phyloP scores from a whole-genome alignment of 2,888 invertebrate species.

The Tenthredo livida region DNA sequence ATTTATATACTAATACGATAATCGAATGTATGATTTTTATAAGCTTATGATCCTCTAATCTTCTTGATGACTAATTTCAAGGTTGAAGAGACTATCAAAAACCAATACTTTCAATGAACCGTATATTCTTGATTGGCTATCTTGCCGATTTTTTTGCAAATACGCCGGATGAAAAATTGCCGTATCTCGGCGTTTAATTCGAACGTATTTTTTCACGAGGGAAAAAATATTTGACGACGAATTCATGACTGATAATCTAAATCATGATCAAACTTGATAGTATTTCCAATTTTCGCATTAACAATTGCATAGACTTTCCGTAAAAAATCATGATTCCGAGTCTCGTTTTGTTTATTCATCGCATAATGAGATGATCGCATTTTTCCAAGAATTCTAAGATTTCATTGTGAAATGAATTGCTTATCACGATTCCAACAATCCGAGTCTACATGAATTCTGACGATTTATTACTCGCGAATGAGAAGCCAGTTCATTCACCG shows the following conservation, averaged over 20 bases:
- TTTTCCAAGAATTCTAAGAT: background rate
- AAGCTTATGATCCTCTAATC: background rate
- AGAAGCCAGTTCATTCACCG: background rate
- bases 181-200: background rate
- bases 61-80: background rate
- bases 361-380: background rate
- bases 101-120: background rate
- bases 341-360: background rate
- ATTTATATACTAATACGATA: background rate
- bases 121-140: too few species aligned
- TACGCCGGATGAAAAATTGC: background rate
- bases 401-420: background rate
- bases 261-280: background rate
- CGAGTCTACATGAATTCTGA: background rate
- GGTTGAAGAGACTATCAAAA: background rate
- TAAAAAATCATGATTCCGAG: background rate
- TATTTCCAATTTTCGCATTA: background rate
- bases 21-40: background rate
- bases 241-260: background rate
- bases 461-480: background rate
- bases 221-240: background rate
- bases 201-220: background rate
- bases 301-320: background rate
- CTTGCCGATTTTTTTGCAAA: background rate
- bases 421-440: background rate